phyloP scores from a whole-genome alignment of 2,113 vertebrate genomes.

The Nerophis ophidion region DNA sequence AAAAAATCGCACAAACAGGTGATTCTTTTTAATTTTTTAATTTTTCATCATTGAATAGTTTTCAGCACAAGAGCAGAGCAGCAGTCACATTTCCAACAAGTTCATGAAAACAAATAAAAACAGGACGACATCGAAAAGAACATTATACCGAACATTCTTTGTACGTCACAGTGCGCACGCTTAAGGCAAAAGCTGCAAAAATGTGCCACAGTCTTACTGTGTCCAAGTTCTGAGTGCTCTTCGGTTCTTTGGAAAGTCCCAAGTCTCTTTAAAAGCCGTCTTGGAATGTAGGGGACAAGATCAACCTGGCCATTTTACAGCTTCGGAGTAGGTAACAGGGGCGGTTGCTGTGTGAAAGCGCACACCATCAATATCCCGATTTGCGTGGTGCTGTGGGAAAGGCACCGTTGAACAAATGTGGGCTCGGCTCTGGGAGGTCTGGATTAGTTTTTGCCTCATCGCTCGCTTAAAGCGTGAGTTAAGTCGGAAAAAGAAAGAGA shows the following conservation, averaged over 20 bases:
- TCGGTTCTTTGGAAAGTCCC: neutral
- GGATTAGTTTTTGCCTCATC: no score
- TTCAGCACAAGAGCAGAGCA: neutral
- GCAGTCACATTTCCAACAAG: neutral
- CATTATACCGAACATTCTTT: neutral
- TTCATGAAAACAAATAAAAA: neutral
- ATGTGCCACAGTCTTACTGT: neutral
- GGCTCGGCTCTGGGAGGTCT: no score
- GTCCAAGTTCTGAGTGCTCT: neutral
- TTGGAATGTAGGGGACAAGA: no score
- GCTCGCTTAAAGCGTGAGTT: no score
- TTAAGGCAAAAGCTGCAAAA: conserved; percentile 1
- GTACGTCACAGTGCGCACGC: neutral
- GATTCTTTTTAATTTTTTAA: conserved; percentile 3
- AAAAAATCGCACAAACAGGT: neutral
- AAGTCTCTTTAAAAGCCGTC: neutral
- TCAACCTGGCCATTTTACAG: no score
- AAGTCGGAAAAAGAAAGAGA: no score
- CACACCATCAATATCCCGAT: no score
- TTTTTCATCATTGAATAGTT: neutral
- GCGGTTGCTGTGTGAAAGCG: no score
- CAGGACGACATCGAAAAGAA: neutral
- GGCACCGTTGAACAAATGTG: no score
- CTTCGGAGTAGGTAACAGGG: no score
- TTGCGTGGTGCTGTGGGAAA: no score